Base-by-base conservation (phyloP, 2,888 invertebrate genomes). In the Adelognathus sp. region DNA sequence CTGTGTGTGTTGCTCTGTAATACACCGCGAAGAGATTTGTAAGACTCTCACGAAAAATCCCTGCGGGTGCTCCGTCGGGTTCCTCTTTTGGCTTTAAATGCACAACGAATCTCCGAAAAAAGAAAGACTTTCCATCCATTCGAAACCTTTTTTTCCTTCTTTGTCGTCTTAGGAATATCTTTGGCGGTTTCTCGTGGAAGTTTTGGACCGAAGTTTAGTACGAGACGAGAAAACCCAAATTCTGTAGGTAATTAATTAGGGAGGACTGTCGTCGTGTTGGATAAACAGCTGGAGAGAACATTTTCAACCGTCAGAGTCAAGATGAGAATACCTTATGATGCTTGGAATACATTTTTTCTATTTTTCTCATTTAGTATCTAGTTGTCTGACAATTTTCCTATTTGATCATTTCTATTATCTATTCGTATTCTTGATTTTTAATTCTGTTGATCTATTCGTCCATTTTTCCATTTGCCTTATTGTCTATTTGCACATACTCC, bases 41-140 rank as follows among this genome's bases (percentile, higher is more conserved):
- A 77, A 72, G 72, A 67, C 52, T 56, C 67, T 73, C 77, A 72
- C 72, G 77, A 56, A 72, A 63, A 56, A 39, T 61, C 54, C 58
- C 33, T 63, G 67, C 61, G 61, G 60, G 54, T 41, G 50, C 24
- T 58, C 21, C 76, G 44, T 60, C 41, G 39, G 52, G 56, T 46
- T 33, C 46, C 58, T 36, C n/a, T n/a, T 7, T 9, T 33, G 60
- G 66, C 41, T n/a, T n/a, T n/a, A n/a, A n/a, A n/a, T 54, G 50
- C 60, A 64, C 52, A 24, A 61, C 66, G 76, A 76, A 71, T 76
- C 70, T 50, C 27, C 41, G 54, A 54, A 54, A 60, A 69, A 46
- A 46, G 56, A 46, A 44, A 18, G n/a, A 41, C 11, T 29, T 58
- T 66, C 56, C 39, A 61, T 44, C 46, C 56, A 2, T 11, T 24